Base-by-base conservation (phyloP, 2,113 vertebrate species). In the Epinephelus lanceolatus region DNA sequence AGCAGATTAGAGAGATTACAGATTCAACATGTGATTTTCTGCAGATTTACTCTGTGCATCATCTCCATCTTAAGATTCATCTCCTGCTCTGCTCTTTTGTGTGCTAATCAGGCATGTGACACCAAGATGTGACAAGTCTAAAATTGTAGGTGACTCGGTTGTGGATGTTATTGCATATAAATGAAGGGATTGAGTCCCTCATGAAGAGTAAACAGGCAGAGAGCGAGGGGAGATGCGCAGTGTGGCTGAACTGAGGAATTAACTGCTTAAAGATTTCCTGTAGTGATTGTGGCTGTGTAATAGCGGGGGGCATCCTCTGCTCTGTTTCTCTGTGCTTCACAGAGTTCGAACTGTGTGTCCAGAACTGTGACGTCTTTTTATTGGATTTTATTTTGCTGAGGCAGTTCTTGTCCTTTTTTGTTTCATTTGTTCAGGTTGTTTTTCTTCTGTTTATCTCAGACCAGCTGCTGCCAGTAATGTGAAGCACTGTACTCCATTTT, bases 91-190 rank as follows among this genome's bases (percentile, higher is more conserved):
- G n/a, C 63, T 73, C 71, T 71, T 78, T 73, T 18, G 55, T 80
- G 62, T 59, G 80, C 81, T 88, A 83, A 90, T 93, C 87, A 88
- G 76, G 21, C 67, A n/a, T 80, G 56, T 76, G 88, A 88, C 81
- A 74, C 52, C 45, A 76, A 63, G 74, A 86, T 63, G 77, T 80
- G 89, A 88, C 80, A 69, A 78, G 83, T 81, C 65, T 80, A 37
- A 89, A 74, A 76, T 71, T 72, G 61, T 45, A 60, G 79, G 78
- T 83, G 89, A 92, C 77, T 76, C 25, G 23, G 61, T 56, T 45
- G 81, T 82, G 75, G 85, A 80, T 71, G 77, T 53, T 84, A 67
- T 57, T 87, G 86, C 75, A 89, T 93, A 69, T 86, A 65, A 92
- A 94, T 91, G 77, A 91, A 71, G 70, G 30, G 40, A 77, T 84